A percentile compares a stretch with the other conserved stretches of the same genome.
These are phyloP conservation scores for Papilio polytes DNA, from an alignment of 1,140 invertebrate genomes.

Conservation along the genomic window DNA sequence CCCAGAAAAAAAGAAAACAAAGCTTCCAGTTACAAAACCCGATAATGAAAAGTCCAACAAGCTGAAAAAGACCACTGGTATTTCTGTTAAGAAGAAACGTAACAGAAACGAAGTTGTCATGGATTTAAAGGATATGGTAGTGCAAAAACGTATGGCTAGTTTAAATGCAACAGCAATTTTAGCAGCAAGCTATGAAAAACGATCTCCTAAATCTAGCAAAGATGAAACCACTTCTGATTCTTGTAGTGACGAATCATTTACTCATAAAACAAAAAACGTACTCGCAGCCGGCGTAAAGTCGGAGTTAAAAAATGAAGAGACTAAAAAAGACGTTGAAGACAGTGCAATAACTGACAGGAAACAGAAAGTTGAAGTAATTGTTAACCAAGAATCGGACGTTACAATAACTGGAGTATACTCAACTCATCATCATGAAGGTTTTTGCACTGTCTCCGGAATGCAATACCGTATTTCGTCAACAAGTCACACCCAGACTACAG, in stretches of 20 bases:
- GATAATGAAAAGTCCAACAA: constrained; percentile 71
- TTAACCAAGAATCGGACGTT: constrained; percentile 93
- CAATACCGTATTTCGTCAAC: constrained; percentile 91
- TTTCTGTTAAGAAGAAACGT: constrained; percentile 76
- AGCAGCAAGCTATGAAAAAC: constrained; percentile 95
- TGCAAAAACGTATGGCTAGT: constrained; percentile 95
- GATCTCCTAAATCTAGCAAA: constrained; percentile 84
- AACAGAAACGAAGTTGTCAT: constrained; percentile 89
- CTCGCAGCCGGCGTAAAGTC: constrained; percentile 78
- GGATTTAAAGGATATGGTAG: constrained; percentile 94
- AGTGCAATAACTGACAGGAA: constrained; percentile 83
- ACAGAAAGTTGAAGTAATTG: constrained; percentile 87
- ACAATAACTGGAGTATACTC: constrained; percentile 92
- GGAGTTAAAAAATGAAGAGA: constrained; percentile 84
- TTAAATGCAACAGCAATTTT: constrained; percentile 96
- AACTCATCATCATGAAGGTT: constrained; percentile 91
- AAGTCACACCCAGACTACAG: constrained; percentile 90
- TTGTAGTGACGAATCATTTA: constrained; percentile 83
- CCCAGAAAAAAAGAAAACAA: constrained; percentile 76
- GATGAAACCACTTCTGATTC: constrained; percentile 83
- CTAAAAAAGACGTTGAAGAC: constrained; percentile 84
- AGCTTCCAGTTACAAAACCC: constrained; percentile 79
- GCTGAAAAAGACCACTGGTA: constrained; percentile 73
- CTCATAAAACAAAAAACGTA: constrained; percentile 80
- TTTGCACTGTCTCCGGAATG: constrained; percentile 92